Conservation (phyloP, 2,113 vertebrate genomes). For the Amphilophus citrinellus region DNA sequence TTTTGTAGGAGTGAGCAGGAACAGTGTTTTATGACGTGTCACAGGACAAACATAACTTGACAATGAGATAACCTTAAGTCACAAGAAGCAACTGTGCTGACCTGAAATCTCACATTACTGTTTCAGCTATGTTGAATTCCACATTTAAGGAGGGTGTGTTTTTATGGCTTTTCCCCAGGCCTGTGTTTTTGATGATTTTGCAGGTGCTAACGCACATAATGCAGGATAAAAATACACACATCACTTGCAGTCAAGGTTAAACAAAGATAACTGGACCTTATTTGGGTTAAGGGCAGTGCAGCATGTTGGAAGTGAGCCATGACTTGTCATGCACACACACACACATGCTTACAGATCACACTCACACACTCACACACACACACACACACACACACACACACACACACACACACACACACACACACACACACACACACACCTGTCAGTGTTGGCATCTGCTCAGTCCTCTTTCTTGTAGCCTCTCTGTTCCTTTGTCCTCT, state of each 20-base stretch:
- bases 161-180: neutral
- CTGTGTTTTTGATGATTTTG: slow-evolving; percentile 7
- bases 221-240: slow-evolving; percentile 8
- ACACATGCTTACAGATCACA: slow-evolving; percentile 13
- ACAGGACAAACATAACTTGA: slow-evolving; percentile 9
- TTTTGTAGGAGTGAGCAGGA: slow-evolving; percentile 19
- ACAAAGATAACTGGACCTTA: slow-evolving; percentile 68
- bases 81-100: neutral
- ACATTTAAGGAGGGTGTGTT: neutral
- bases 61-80: slow-evolving; percentile 27
- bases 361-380: neutral
- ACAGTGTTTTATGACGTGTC: slow-evolving; percentile 19
- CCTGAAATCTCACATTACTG: neutral
- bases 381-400: slow-evolving; percentile 28
- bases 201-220: neutral
- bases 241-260: slow-evolving; percentile 62
- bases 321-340: neutral
- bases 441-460: slow-evolving; percentile 52
- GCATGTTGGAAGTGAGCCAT: slow-evolving; percentile 59
- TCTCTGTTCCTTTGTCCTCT: slow-evolving; percentile 61
- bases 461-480: slow-evolving; percentile 43
- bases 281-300: slow-evolving; percentile 71
- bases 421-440: neutral
- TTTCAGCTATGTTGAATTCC: neutral
- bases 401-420: slow-evolving; percentile 23